These are phyloP conservation scores for Eupeodes luniger DNA, from an alignment of 2,888 invertebrate genomes.

Conservation along the genomic window DNA sequence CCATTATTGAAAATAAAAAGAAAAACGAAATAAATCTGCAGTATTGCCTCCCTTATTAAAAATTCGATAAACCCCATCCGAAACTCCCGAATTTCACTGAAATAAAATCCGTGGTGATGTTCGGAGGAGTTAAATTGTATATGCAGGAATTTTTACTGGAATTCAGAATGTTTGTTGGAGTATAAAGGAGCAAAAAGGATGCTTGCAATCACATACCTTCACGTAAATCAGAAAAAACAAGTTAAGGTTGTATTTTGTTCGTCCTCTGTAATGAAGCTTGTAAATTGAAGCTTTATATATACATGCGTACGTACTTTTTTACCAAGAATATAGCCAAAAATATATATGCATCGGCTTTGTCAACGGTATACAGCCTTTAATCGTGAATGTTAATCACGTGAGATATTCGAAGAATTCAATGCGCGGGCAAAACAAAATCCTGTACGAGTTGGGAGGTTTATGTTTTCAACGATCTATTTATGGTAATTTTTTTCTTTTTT, in stretches of 20 bases:
- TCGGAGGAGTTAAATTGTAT: not conserved
- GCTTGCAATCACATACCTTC: constrained; percentile 28
- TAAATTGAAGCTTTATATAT: constrained; percentile 1
- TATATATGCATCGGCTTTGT: not conserved
- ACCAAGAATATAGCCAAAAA: not conserved
- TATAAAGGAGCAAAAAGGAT: constrained; percentile 30
- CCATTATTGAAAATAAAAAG: constrained; percentile 18
- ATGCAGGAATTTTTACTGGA: constrained; percentile 26
- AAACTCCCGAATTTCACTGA: not conserved
- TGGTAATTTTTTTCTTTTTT: not conserved
- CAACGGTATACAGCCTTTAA: not conserved
- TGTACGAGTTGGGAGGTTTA: not conserved
- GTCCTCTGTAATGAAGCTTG: constrained; percentile 46
- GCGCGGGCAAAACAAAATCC: constrained; percentile 10
- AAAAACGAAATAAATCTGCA: not conserved
- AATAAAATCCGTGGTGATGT: not conserved
- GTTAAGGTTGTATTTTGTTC: constrained; percentile 4
- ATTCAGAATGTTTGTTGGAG: not conserved
- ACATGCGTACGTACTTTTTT: not conserved
- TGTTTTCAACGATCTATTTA: constrained; percentile 5
- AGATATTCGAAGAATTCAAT: constrained; percentile 37
- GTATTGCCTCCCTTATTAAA: constrained; percentile 12
- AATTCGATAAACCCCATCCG: not conserved
- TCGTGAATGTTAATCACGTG: constrained; percentile 26
- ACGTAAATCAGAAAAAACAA: constrained; percentile 28